Percentiles rank a stretch among this genome's conserved stretches.
phyloP scores from a whole-genome alignment of 1,140 invertebrate species.

The Bicyclus anynana region DNA sequence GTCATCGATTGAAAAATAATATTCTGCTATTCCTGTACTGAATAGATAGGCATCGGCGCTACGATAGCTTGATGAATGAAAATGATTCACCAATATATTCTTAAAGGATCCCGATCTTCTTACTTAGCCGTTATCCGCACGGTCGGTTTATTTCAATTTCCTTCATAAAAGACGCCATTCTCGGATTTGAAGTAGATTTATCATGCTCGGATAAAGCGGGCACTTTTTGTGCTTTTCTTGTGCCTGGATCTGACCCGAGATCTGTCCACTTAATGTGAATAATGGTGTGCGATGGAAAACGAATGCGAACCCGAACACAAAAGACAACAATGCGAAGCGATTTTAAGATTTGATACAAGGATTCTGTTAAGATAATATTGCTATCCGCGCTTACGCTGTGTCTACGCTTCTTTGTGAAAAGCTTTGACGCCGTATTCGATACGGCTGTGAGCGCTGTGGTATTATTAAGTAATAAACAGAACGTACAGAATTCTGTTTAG shows the following conservation, averaged over 20 bases:
- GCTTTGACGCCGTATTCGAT: not conserved
- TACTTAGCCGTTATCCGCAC: slow-evolving; percentile 76
- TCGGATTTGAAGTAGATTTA: slow-evolving; percentile 77
- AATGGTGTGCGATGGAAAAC: slow-evolving; percentile 77
- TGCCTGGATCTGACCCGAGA: slow-evolving; percentile 76
- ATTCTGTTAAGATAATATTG: slow-evolving; percentile 55
- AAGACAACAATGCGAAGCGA: slow-evolving; percentile 74
- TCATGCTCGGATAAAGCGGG: slow-evolving; percentile 77
- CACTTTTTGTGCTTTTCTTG: slow-evolving; percentile 76
- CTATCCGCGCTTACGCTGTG: slow-evolving; percentile 24
- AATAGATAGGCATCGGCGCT: slow-evolving; percentile 2
- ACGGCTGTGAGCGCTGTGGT: no score
- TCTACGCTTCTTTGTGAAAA: slow-evolving; percentile 13
- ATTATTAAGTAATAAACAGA: no score
- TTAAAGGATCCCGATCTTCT: slow-evolving; percentile 72
- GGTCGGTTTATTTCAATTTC: slow-evolving; percentile 78
- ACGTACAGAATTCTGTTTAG: no score
- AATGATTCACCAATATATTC: slow-evolving; percentile 74
- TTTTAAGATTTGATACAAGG: slow-evolving; percentile 73
- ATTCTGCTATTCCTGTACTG: no score
- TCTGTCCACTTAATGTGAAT: slow-evolving; percentile 78
- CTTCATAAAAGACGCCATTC: slow-evolving; percentile 77
- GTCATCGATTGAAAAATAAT: no score
- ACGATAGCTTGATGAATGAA: slow-evolving; percentile 59
- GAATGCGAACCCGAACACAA: slow-evolving; percentile 74